These are phyloP conservation scores for Palaemon carinicauda DNA, from an alignment of 1,140 invertebrate species.

Conservation along the genomic window DNA sequence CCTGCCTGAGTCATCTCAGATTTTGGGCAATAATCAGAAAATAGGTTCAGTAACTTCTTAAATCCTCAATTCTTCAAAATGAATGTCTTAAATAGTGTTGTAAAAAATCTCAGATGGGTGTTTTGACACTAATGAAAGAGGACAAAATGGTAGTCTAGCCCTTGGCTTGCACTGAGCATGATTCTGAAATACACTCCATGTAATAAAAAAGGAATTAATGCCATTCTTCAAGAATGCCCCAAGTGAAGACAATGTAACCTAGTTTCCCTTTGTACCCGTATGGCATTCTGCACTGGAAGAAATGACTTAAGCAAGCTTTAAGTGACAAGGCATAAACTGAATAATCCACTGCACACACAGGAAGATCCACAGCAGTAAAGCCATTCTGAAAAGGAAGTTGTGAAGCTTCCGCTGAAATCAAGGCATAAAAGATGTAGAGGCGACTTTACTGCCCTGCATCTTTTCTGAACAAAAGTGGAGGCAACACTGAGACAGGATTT, in stretches of 20 bases:
- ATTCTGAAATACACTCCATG: constrained; percentile 38
- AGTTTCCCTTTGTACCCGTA: constrained; percentile 50
- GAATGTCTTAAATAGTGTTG: neutral
- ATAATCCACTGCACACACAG: constrained; percentile 44
- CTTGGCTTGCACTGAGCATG: constrained; percentile 4
- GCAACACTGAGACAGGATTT: constrained; percentile 45
- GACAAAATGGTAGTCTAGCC: neutral
- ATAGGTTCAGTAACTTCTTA: constrained; percentile 24
- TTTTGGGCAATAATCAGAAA: constrained; percentile 32
- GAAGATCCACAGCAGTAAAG: constrained; percentile 45
- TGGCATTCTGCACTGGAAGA: constrained; percentile 46
- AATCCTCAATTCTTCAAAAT: neutral
- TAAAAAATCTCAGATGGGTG: neutral
- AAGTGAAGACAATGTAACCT: constrained; percentile 46
- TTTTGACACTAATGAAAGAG: neutral
- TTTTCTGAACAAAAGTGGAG: constrained; percentile 42
- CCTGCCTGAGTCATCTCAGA: constrained; percentile 23
- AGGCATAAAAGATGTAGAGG: constrained; percentile 12
- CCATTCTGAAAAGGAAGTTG: neutral
- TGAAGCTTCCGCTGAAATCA: neutral
- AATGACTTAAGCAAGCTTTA: constrained; percentile 39
- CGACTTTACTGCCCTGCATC: constrained; percentile 37
- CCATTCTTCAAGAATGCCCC: constrained; percentile 27
- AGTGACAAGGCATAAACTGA: constrained; percentile 36
- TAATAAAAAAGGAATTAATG: constrained; percentile 4